A percentile compares a stretch with the other conserved stretches of the same genome.
Evolutionary conservation across 2,113 vertebrate genomes (phyloP).

Genomic region (Nyctereutes procyonoides): DNA sequence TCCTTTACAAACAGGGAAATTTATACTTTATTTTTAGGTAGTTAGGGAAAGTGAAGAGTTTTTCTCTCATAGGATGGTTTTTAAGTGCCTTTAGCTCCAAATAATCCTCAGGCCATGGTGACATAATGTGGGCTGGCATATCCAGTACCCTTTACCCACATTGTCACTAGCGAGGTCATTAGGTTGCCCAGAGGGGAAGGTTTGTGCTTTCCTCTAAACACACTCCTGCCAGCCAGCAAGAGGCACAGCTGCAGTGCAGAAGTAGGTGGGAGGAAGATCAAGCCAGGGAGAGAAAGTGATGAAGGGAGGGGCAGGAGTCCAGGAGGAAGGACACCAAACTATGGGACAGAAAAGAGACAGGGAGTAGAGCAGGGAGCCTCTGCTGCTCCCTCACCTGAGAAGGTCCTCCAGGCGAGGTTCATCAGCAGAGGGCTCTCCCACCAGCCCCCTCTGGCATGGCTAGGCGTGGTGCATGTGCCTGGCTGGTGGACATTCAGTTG

Average conservation of each 20-base stretch:
- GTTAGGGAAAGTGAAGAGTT: background rate
- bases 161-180: background rate
- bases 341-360: background rate
- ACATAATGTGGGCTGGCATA: background rate
- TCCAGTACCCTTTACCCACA: background rate
- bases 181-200: no score
- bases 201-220: background rate
- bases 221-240: background rate
- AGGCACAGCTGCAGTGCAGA: background rate
- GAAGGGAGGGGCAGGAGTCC: no score
- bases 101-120: background rate
- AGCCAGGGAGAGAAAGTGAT: background rate
- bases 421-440: background rate
- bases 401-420: background rate
- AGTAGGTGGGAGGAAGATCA: background rate
- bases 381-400: background rate
- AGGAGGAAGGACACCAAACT: background rate
- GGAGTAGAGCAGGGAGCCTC: background rate
- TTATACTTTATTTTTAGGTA: background rate
- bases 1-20: background rate
- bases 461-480: no score
- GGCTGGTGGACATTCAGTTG: background rate
- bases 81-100: background rate
- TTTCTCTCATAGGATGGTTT: background rate
- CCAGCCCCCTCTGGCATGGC: background rate